Conservation (phyloP, 2,113 vertebrate genomes). For the Petroica traversi region DNA sequence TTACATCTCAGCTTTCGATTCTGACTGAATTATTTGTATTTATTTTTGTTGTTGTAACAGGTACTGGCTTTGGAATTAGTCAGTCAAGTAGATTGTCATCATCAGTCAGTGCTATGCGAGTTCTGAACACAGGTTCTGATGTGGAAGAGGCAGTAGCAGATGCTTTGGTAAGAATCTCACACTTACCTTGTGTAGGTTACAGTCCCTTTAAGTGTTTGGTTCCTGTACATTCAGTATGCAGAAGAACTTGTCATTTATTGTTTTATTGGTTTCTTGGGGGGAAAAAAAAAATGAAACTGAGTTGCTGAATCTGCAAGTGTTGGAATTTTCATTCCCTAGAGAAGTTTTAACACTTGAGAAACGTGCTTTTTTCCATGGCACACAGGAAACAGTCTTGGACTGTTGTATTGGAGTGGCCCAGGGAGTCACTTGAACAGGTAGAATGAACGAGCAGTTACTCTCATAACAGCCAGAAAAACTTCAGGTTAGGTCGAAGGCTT, state of each 20-base stretch:
- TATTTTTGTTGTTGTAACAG: slow-evolving; percentile 65
- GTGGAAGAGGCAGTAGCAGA: slow-evolving; percentile 97
- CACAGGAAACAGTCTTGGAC: not conserved
- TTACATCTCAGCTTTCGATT: not conserved
- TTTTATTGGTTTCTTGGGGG: not conserved
- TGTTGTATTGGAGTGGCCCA: not conserved
- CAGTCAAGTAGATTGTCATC: slow-evolving; percentile 91
- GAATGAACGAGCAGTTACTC: not conserved
- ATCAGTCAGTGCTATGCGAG: slow-evolving; percentile 95
- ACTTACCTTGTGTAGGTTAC: not conserved
- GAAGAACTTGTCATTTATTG: not conserved
- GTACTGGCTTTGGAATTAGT: slow-evolving; percentile 87
- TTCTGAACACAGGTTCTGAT: slow-evolving; percentile 93
- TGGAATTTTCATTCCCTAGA: not conserved
- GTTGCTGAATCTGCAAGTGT: not conserved
- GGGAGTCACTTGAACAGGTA: not conserved
- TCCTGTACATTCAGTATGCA: not conserved
- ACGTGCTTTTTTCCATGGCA: accelerated
- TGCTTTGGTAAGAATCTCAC: slow-evolving; percentile 83
- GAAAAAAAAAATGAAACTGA: not conserved
- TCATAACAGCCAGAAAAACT: not conserved
- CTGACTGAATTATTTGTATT: not conserved
- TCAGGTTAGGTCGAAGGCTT: not conserved
- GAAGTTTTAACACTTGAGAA: not conserved
- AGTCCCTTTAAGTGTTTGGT: not conserved